Percentiles rank a stretch among this genome's conserved stretches.
phyloP scores from a whole-genome alignment of 2,888 invertebrate genomes.

The Drosophila tripunctata region DNA sequence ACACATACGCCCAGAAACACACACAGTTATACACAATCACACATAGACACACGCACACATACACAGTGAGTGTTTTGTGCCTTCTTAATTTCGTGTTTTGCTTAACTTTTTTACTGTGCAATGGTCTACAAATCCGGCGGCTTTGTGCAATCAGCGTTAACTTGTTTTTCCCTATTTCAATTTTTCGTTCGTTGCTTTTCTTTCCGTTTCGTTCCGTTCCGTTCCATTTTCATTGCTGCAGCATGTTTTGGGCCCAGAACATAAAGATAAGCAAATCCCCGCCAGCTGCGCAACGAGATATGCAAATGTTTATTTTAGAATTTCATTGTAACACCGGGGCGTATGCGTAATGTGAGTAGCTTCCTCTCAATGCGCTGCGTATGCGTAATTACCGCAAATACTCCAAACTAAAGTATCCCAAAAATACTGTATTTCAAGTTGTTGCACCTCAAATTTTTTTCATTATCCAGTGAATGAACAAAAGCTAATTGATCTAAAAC shows the following conservation, averaged over 20 bases:
- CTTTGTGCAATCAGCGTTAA: conserved; percentile 80
- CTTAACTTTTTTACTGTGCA: conserved; percentile 63
- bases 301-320: conserved; percentile 74
- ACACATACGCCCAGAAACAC: conserved; percentile 34
- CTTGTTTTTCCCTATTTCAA: conserved; percentile 75
- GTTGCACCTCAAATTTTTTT: conserved; percentile 4
- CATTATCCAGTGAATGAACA: conserved; percentile 24
- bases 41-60: background rate
- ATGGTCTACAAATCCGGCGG: conserved; percentile 72
- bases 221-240: conserved; percentile 20
- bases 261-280: conserved; percentile 45
- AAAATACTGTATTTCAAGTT: background rate
- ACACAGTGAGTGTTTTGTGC: conserved; percentile 20
- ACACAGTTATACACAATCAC: background rate
- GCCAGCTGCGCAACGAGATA: conserved; percentile 50
- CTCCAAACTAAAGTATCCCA: background rate
- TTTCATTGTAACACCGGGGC: conserved; percentile 45
- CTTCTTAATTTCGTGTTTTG: conserved; percentile 69
- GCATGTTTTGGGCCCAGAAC: conserved; percentile 1
- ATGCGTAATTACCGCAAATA: conserved; percentile 34
- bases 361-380: conserved; percentile 19
- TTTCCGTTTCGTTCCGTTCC: conserved; percentile 1
- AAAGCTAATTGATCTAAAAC: background rate
- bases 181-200: conserved; percentile 42
- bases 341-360: conserved; percentile 45